Conservation (phyloP, 2,797 vertebrate species). For the Cichlasoma orientale region DNA sequence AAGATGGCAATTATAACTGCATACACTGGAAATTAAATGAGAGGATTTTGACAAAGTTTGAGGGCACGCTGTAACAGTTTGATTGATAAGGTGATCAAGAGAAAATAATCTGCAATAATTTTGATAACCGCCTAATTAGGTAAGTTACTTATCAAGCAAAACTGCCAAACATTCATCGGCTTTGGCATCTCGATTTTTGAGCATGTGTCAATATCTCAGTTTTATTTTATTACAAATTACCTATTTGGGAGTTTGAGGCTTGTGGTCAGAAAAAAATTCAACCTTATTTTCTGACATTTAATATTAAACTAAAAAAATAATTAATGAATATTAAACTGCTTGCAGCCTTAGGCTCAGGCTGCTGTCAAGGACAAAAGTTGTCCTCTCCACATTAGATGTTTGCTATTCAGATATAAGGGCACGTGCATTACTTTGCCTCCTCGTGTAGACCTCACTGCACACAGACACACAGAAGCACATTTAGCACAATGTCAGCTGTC, state of each 20-base stretch:
- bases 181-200: background rate
- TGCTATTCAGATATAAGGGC: background rate
- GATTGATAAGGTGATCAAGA: background rate
- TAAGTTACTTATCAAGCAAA: background rate
- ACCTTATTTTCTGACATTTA: background rate
- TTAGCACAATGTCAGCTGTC: conserved; percentile 24
- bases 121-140: background rate
- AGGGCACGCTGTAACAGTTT: background rate
- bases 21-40: background rate
- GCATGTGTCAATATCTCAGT: background rate
- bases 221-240: background rate
- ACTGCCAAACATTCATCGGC: background rate
- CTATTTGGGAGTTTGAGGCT: background rate
- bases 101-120: background rate
- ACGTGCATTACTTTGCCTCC: background rate
- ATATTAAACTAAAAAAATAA: background rate
- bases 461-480: conserved; percentile 1
- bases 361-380: background rate
- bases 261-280: background rate
- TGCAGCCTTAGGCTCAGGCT: background rate
- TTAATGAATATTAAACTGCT: background rate
- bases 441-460: conserved; percentile 2
- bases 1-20: background rate
- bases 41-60: background rate
- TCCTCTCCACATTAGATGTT: background rate